Evolutionary conservation across 2,113 vertebrate species (phyloP), one percentile per base, ranked within the genome.

Genomic region (Aix galericulata): DNA sequence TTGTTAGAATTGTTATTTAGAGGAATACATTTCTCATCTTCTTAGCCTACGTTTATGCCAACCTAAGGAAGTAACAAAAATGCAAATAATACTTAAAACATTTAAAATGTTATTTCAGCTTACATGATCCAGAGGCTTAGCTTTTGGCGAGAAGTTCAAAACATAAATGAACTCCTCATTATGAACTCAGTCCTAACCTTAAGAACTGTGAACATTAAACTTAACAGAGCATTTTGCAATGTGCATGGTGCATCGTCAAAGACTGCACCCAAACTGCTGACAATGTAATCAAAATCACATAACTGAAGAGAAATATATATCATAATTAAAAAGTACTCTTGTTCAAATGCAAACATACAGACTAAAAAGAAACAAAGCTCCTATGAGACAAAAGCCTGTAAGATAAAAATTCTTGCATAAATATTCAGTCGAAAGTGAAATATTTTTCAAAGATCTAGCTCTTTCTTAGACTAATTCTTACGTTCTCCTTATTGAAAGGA

Each of bases 161-260:
- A 73, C 21, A 64, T 4, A 90, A 79, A 80, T 50, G 2, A 90
- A 59, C 14, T 79, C 26, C 66, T 85, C 75, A 88, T 52, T 22
- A 36, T 27, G 8, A 88, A 63, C 48, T 86, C 46, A 67, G 11
- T 75, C 90, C 17, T 86, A 58, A 82, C 8, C 23, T 44, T 58
- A 82, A 32, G 52, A 67, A 31, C 56, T 79, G 31, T 2, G 10
- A 92, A 75, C 42, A 72, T 53, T 44, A 58, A 75, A 67, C 62
- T 72, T 68, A 63, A 40, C 6, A 6, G 34, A 38, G 5, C 38
- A 55, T n/a, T 59, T n/a, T 59, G 72, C 52, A 67, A 50, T 18
- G 62, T 1, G 26, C 1, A 1, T 1, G 4, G 36, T 74, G 40
- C 13, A 38, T 0, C 2, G 32, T 42, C 36, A 66, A 82, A 92